A percentile compares a stretch with the other conserved stretches of the same genome.
These are phyloP conservation scores for Drosophila quadrilineata DNA, from an alignment of 1,140 invertebrate species.

Conservation along the genomic window DNA sequence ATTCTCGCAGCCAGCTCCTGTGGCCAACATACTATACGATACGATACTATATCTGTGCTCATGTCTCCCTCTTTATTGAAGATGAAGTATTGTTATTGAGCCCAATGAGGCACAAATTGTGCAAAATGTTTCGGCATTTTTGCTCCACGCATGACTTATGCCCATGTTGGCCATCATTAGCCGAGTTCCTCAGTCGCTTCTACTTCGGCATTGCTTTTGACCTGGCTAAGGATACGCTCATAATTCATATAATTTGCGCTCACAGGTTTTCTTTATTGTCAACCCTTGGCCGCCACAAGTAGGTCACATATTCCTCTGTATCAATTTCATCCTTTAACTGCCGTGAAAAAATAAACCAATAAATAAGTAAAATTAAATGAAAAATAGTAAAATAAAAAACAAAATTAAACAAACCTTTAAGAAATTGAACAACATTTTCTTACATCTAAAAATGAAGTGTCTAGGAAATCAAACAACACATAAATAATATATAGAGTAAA, in stretches of 20 bases:
- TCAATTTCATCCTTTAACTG: no score
- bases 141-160: constrained; percentile 69
- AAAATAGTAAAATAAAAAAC: no score
- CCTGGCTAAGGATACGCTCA: constrained; percentile 12
- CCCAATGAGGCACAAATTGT: constrained; percentile 81
- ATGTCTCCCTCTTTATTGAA: constrained; percentile 36
- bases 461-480: no score
- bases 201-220: constrained; percentile 3
- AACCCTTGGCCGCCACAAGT: constrained; percentile 19
- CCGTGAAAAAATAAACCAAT: no score
- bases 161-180: constrained; percentile 52
- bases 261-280: constrained; percentile 22
- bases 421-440: background rate
- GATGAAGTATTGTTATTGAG: constrained; percentile 80
- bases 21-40: background rate
- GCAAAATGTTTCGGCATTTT: constrained; percentile 69
- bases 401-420: background rate
- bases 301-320: constrained; percentile 14
- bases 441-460: no score
- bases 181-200: background rate
- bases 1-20: background rate
- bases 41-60: background rate
- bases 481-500: no score
- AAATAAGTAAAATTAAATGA: no score
- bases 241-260: constrained; percentile 36